Conservation (phyloP, 2,113 vertebrate species). For the Sphyrna mokarran region DNA sequence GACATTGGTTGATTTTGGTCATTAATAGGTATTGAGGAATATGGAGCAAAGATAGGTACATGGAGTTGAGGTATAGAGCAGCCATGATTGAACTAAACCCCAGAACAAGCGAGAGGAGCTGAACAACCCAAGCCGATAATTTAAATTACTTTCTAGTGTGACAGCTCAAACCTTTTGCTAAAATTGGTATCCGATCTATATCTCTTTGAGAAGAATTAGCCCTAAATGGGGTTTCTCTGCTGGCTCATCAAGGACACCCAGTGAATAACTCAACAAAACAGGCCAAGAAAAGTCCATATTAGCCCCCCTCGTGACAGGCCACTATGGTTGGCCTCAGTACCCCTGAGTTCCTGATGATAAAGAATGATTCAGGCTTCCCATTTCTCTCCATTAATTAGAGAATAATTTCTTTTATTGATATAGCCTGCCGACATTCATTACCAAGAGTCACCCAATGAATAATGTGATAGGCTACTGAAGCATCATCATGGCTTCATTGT, state of each 20-base stretch:
- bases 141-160: not conserved
- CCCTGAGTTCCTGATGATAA: not conserved
- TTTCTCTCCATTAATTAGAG: not conserved
- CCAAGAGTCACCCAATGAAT: not conserved
- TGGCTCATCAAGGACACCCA: not conserved
- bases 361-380: not conserved
- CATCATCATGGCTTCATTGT: not conserved
- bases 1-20: not conserved
- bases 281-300: not conserved
- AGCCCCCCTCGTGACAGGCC: too few relatives aligned
- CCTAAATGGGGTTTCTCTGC: not conserved
- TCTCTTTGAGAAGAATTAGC: not conserved
- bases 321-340: not conserved
- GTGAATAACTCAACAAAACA: not conserved
- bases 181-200: not conserved
- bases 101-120: not conserved
- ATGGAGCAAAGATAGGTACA: not conserved
- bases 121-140: not conserved
- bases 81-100: not conserved
- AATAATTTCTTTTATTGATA: not conserved
- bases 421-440: not conserved
- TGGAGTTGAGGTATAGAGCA: not conserved
- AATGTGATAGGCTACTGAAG: not conserved
- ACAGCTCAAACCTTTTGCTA: not conserved
- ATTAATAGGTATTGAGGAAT: not conserved